Evolutionary conservation across 2,888 invertebrate species (phyloP), one percentile per base, ranked within the genome.

Genomic region (Choreutis nemorana): DNA sequence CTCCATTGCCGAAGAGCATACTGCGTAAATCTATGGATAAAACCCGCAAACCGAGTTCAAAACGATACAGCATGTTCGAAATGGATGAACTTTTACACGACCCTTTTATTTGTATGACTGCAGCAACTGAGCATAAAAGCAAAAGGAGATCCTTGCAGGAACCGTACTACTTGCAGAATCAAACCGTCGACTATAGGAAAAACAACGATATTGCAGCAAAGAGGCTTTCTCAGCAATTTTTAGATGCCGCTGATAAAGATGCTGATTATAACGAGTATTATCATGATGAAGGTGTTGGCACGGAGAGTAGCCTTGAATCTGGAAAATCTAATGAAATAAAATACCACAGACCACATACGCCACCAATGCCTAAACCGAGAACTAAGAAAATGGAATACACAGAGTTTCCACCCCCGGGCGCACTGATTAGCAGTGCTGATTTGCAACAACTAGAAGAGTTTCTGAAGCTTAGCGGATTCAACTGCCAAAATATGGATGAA

Each of bases 21-120:
- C 68, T 90, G 31, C 80, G 88, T 16, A 87, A 87, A 56, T 81
- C 83, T 23, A 63, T 81, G 50, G 81, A 82, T 44, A 81, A 81
- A 53, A 78, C 79, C 36, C 67, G 77, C 12, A 80, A 78, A 45
- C 71, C 77, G 23, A 67, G 59, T 42, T 67, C 72, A 30, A 87
- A 87, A 61, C 81, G 91, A 23, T 90, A 89, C 55, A 91, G 91
- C 50, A 89, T 91, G 89, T 87, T 89, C 49, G 91, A 91, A 62
- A 83, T 87, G 77, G 84, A 84, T 36, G 81, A 82, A 32, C 73
- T 83, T 24, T 49, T 73, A 28, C 72, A 75, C 57, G 83, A 84
- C 45, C 67, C 71, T 5, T 38, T 70, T 14, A 59, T 62, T 11
- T 78, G 75, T 27, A 67, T 65, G 59, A 71, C 56, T 52, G 75